Evolutionary conservation across 2,113 vertebrate species (phyloP), one percentile per base, ranked within the genome.

Genomic region (Passerina amoena): DNA sequence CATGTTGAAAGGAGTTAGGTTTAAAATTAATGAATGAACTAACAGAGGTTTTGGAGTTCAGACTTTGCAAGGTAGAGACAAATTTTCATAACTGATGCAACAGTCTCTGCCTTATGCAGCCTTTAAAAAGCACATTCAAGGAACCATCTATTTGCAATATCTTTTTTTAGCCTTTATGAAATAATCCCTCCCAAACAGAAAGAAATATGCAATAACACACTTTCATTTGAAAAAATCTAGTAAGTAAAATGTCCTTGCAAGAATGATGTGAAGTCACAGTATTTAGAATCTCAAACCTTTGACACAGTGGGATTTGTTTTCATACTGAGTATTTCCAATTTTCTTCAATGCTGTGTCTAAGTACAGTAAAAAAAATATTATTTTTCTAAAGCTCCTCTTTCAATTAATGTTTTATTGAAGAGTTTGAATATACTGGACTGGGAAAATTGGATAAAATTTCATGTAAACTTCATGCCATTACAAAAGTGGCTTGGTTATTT

Each of bases 171-270:
- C 6, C 10, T 65, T 64, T 65, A 65, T 60, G 44, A 80, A 64
- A 30, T 27, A 24, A 64, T 8, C 0, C 3, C 7, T 19, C 21
- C 6, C 10, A 44, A 65, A 24, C 2, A 33, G 65, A 25, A 4
- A 56, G 38, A 63, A 76, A 33, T 1, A 7, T 5, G 4, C 3
- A 45, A 14, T 28, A 42, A 27, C 15, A 38, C 12, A 63, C 9
- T 3, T 66, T 56, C 5, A 56, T 80, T 35, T 72, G 33, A 56
- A 18, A 88, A 83, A 76, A 15, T 44, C 35, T 42, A 7, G 11
- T 14, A 25, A 70, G 10, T 40, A 57, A 81, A 65, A 47, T 54
- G 9, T 59, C 18, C 33, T 66, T 57, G 8, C n/a, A 81, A 54
- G n/a, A 70, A 35, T 33, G 5, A 35, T 17, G 14, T 24, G 10